phyloP scores from a whole-genome alignment of 1,140 invertebrate species.

The Onthophagus taurus region DNA sequence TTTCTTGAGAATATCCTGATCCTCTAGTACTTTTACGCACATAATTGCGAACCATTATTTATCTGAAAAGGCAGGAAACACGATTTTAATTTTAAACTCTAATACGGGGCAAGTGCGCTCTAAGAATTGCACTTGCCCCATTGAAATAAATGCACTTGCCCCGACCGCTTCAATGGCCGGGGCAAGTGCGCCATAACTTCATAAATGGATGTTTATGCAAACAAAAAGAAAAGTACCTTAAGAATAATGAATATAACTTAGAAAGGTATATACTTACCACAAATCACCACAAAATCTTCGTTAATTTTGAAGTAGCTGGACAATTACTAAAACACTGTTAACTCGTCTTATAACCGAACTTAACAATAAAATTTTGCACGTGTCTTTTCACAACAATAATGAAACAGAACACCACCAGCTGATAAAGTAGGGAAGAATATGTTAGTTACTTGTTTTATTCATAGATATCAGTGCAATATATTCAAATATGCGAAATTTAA shows the following conservation, averaged over 20 bases:
- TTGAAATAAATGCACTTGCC: background rate
- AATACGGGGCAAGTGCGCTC: conserved; percentile 1
- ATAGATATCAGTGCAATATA: too few relatives aligned
- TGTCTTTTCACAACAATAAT: too few relatives aligned
- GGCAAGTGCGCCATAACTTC: background rate
- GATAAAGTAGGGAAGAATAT: too few relatives aligned
- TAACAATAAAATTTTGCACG: conserved; percentile 1
- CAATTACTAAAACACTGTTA: background rate
- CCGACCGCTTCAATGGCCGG: background rate
- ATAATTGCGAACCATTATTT: conserved; percentile 8
- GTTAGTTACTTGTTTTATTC: too few relatives aligned
- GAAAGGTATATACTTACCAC: background rate
- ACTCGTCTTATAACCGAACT: conserved; percentile 4
- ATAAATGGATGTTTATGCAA: background rate
- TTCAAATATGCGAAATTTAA: too few relatives aligned
- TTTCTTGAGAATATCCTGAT: conserved; percentile 63
- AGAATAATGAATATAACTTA: conserved; percentile 2
- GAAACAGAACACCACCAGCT: too few relatives aligned
- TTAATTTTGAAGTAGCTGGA: background rate
- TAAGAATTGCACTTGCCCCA: background rate
- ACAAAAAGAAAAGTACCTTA: conserved; percentile 1
- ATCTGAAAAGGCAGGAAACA: conserved; percentile 1
- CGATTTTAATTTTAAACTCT: conserved; percentile 1
- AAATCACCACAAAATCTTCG: background rate
- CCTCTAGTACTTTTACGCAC: conserved; percentile 4